Base-by-base conservation (phyloP, 2,797 vertebrate genomes). In the Phylloscopus collybita region DNA sequence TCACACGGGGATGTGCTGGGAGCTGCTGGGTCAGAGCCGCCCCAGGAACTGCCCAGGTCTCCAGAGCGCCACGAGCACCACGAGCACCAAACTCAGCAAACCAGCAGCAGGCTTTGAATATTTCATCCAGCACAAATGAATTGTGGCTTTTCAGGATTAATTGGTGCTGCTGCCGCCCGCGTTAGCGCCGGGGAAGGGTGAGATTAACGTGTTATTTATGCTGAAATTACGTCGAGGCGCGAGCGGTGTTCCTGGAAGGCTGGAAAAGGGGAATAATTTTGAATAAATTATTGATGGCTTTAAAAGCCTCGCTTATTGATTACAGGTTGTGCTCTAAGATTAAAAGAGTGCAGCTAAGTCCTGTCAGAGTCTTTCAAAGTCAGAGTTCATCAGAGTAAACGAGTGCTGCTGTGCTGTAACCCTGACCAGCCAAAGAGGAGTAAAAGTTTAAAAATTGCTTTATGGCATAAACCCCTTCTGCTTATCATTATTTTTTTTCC, bases 221-320 rank as follows among this genome's bases (percentile, higher is more conserved):
- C 82, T 57, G 93, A 74, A 88, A 86, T 92, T 80, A 60, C 49
- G 14, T 4, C 6, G 87, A 30, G 30, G 82, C 38, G 22, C n/a
- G 51, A 91, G 80, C 56, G 32, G 57, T 11, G 57, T 83, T 95
- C 92, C 92, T 96, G 95, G 95, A 95, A 96, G 89, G 93, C 59
- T 94, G 90, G 75, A 12, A 51, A 83, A 78, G 3, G 3, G 4
- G 93, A 86, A 96, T 92, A 94, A 91, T 94, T 96, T 88, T 81
- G 93, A 96, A 96, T 96, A 95, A 93, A 95, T 97, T 94, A 97
- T 96, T 96, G 95, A 96, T 96, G 81, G 60, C 83, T 96, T 90
- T 95, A 93, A 97, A 96, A 96, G 89, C 87, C 62, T 76, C 69
- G 64, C 73, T 69, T 95, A 97, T 97, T 95, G 95, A 97, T 96